A percentile compares a stretch with the other conserved stretches of the same genome.
These are phyloP conservation scores for Turritopsis dohrnii DNA, from an alignment of 30 jellyfish, hydroid and myxozoan genomes.

Conservation along the genomic window DNA sequence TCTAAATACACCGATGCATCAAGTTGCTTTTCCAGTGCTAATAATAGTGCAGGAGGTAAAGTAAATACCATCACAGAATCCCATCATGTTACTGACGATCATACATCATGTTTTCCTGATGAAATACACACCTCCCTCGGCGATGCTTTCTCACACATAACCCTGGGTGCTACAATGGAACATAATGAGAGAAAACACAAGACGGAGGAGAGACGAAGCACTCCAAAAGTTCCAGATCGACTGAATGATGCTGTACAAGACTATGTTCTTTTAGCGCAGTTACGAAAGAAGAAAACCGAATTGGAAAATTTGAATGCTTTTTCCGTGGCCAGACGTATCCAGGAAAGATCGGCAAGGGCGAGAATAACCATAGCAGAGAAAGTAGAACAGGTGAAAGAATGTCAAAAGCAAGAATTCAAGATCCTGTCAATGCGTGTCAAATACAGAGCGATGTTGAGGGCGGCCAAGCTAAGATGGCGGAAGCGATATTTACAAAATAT, in stretches of 20 bases:
- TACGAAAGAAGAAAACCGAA: neutral
- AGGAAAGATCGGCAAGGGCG: neutral
- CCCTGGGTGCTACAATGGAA: neutral
- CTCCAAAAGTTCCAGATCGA: neutral
- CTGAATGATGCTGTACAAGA: neutral
- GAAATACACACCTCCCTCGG: neutral
- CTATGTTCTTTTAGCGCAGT: neutral
- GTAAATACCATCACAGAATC: neutral
- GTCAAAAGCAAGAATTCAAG: neutral
- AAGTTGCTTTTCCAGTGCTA: no score
- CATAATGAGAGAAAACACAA: neutral
- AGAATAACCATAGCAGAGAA: neutral
- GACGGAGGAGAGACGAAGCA: neutral
- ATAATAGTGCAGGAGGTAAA: neutral
- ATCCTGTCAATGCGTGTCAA: neutral
- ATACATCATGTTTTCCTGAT: neutral
- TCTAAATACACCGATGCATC: neutral
- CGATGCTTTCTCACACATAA: neutral
- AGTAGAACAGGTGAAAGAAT: neutral
- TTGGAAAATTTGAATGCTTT: neutral
- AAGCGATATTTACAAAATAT: neutral
- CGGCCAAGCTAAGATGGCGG: neutral
- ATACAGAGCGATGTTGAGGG: neutral
- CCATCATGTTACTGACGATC: neutral
- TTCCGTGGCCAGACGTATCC: neutral